These are phyloP conservation scores for Cosmopolites sordidus DNA, from an alignment of 2,888 invertebrate genomes.

Conservation along the genomic window DNA sequence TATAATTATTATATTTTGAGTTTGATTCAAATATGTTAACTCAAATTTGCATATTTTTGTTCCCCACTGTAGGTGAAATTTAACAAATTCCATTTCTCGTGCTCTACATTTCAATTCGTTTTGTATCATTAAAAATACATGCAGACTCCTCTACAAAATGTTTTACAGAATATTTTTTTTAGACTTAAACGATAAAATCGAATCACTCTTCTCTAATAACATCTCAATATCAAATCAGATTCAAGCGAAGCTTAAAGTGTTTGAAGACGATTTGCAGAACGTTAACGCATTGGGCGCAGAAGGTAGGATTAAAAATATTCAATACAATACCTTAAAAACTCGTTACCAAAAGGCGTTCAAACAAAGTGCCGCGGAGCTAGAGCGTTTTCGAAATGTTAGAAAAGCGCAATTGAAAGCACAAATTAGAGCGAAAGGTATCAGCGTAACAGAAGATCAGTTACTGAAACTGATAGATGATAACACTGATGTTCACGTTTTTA, in stretches of 20 bases:
- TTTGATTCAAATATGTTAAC: too few species aligned
- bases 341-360: conserved; percentile 52
- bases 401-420: conserved; percentile 55
- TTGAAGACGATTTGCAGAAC: conserved; percentile 34
- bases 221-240: conserved; percentile 36
- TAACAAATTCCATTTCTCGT: too few species aligned
- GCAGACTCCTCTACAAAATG: too few species aligned
- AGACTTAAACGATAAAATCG: conserved; percentile 34
- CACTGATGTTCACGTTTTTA: conserved; percentile 49
- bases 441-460: conserved; percentile 45
- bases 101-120: too few species aligned
- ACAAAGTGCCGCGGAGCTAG: conserved; percentile 53
- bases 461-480: conserved; percentile 46
- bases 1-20: too few species aligned
- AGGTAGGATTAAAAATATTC: conserved; percentile 51
- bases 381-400: conserved; percentile 53
- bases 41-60: too few species aligned
- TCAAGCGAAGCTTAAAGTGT: conserved; percentile 35
- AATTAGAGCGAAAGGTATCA: conserved; percentile 48
- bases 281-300: conserved; percentile 31
- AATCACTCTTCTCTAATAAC: conserved; percentile 37
- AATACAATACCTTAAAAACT: conserved; percentile 50
- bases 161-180: too few species aligned
- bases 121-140: too few species aligned
- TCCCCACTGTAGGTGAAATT: too few species aligned